These are phyloP conservation scores for Drosophila buzzatii DNA, from an alignment of 2,888 invertebrate species.

Conservation along the genomic window DNA sequence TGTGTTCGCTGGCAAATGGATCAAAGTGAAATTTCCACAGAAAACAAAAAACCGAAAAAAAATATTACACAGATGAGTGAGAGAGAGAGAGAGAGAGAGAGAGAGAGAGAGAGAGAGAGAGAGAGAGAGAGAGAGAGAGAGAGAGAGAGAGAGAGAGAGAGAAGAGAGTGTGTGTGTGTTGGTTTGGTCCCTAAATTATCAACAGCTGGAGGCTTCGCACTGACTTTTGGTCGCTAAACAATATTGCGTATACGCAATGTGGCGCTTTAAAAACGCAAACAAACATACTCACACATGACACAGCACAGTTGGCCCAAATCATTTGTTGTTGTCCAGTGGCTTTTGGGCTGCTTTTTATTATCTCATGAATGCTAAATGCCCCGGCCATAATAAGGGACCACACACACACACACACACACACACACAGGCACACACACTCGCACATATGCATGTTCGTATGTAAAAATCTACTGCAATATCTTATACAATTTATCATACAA, in stretches of 20 bases:
- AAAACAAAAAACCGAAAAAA: constrained; percentile 37
- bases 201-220: constrained; percentile 68
- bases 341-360: constrained; percentile 69
- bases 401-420: background rate
- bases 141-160: too few species aligned
- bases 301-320: constrained; percentile 60
- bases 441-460: constrained; percentile 37
- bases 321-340: constrained; percentile 78
- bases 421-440: background rate
- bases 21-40: constrained; percentile 69
- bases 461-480: constrained; percentile 74
- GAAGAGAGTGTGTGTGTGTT: constrained; percentile 27
- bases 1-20: constrained; percentile 65
- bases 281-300: constrained; percentile 12
- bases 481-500: constrained; percentile 76
- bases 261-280: constrained; percentile 40
- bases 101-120: background rate
- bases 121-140: background rate
- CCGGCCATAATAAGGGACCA: constrained; percentile 55
- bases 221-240: constrained; percentile 67
- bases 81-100: background rate
- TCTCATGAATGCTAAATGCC: constrained; percentile 81
- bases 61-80: constrained; percentile 16
- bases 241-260: constrained; percentile 76
- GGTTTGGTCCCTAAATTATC: constrained; percentile 65